These are phyloP conservation scores for Melanotaenia parkinsoni DNA, from an alignment of 2,797 vertebrate genomes.

Conservation along the genomic window DNA sequence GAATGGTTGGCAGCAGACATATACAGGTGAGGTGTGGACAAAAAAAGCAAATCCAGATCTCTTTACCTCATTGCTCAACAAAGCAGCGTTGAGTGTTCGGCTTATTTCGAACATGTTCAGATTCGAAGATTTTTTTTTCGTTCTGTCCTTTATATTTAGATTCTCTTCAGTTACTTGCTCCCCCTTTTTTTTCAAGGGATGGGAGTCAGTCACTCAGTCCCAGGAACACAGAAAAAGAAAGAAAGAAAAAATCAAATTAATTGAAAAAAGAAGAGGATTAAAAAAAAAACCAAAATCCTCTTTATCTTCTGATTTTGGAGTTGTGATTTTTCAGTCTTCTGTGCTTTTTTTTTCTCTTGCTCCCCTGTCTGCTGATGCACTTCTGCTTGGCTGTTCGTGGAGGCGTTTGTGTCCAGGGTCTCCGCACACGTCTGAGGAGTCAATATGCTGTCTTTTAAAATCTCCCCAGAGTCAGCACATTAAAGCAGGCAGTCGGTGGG, in stretches of 20 bases:
- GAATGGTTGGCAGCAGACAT: conserved; percentile 78
- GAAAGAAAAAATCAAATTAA: conserved; percentile 70
- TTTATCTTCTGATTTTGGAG: conserved; percentile 75
- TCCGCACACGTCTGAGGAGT: conserved; percentile 91
- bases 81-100: conserved; percentile 99
- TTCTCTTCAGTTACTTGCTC: conserved; percentile 76
- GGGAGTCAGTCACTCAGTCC: conserved; percentile 77
- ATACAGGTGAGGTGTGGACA: conserved; percentile 72
- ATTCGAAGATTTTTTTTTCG: conserved; percentile 61
- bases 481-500: conserved; percentile 92
- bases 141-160: conserved; percentile 66
- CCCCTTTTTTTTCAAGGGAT: conserved; percentile 61
- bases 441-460: conserved; percentile 89
- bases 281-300: conserved; percentile 74
- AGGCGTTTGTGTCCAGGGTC: conserved; percentile 91
- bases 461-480: conserved; percentile 98
- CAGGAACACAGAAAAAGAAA: conserved; percentile 67
- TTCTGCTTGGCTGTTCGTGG: conserved; percentile 90
- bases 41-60: conserved; percentile 73
- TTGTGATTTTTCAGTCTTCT: conserved; percentile 69
- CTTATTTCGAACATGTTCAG: conserved; percentile 99
- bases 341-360: conserved; percentile 49
- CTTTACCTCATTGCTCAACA: conserved; percentile 99
- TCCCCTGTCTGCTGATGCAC: conserved; percentile 83
- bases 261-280: conserved; percentile 62